These are phyloP conservation scores for Stenolophus ochropezus DNA, from an alignment of 2,888 invertebrate species.

Conservation along the genomic window DNA sequence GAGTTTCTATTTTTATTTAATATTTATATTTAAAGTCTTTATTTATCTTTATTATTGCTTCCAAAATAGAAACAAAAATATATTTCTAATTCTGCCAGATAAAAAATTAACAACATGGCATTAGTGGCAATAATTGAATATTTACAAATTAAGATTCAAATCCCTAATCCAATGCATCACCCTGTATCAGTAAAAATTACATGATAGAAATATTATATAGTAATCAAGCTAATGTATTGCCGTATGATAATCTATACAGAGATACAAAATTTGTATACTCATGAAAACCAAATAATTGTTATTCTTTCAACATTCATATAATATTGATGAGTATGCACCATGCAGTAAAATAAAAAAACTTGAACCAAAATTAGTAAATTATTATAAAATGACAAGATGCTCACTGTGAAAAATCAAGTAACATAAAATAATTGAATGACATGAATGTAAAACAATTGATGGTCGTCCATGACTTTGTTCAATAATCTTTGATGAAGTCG, in stretches of 20 bases:
- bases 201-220: too few relatives aligned
- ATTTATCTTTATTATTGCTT: too few relatives aligned
- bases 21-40: too few relatives aligned
- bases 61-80: too few relatives aligned
- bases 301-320: slow-evolving; percentile 31
- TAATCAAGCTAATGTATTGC: neutral
- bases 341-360: slow-evolving; percentile 61
- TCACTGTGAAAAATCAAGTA: slow-evolving; percentile 36
- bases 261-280: neutral
- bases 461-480: neutral
- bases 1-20: too few relatives aligned
- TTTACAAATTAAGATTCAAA: neutral
- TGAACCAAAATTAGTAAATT: slow-evolving; percentile 60
- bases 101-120: too few relatives aligned
- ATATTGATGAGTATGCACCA: slow-evolving; percentile 64
- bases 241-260: neutral
- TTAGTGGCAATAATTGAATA: too few relatives aligned
- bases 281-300: slow-evolving; percentile 29
- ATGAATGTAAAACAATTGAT: neutral
- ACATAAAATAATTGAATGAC: slow-evolving; percentile 9
- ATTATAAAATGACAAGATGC: slow-evolving; percentile 59
- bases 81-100: too few relatives aligned
- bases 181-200: too few relatives aligned
- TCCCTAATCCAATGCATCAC: too few relatives aligned
- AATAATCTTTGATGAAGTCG: neutral